Evolutionary conservation across 2,113 vertebrate genomes (phyloP), one percentile per base, ranked within the genome.

Genomic region (Chloropsis cyanopogon): DNA sequence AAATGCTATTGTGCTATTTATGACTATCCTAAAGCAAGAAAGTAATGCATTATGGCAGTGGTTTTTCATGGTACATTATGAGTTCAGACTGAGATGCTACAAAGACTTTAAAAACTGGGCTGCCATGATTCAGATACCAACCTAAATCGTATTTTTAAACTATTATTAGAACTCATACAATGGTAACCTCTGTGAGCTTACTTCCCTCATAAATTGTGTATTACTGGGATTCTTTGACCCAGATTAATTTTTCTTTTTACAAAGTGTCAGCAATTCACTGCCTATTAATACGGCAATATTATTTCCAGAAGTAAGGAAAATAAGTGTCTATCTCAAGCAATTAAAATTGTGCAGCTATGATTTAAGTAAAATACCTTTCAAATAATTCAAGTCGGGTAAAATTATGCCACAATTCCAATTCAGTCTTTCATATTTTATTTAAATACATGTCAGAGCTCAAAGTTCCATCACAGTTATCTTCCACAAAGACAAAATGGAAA

Each of bases 331-430:
- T 95, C 78, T 93, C 66, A 75, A 83, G 90, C 93, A 96, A 92
- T 95, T 96, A 95, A 95, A 95, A 88, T 70, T 88, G 24, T 90
- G 79, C 47, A 59, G 78, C 66, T 83, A 26, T 86, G 71, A 86
- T 93, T 93, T 90, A 90, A 73, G 59, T 80, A 83, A 78, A 96
- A 95, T 86, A 41, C 59, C 63, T 94, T 94, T 95, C 82, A 95
- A 77, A 91, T 94, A 86, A 94, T 89, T 95, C 63, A 92, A 79
- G 39, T 88, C 71, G 90, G 63, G 59, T 85, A 66, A 90, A 95
- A 83, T 75, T 83, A 54, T 61, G 61, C 35, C n/a, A 42, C 68
- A 75, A 35, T 83, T 83, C 68, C 3, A 4, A 83, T 88, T 44
- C 33, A 87, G 35, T 54, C 64, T 88, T 93, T 91, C 82, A 73